phyloP scores from a whole-genome alignment of 1,140 invertebrate species.

The Ostrea denselamellosa region DNA sequence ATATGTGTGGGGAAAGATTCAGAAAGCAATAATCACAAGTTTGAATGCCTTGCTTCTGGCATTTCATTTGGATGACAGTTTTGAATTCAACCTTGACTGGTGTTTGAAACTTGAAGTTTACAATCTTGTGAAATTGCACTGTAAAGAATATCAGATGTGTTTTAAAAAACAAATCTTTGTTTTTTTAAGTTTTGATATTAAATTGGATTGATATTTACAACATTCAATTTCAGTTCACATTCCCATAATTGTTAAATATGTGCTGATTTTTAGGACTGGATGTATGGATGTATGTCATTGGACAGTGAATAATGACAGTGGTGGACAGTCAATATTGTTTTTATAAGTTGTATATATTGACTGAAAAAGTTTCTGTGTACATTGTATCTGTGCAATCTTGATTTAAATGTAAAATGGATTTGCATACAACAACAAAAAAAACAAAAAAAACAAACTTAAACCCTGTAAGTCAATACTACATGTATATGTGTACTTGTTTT shows the following conservation, averaged over 20 bases:
- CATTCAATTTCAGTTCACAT: not conserved
- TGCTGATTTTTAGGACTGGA: not conserved
- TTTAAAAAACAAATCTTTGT: not conserved
- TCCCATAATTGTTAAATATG: not conserved
- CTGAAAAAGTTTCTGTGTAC: no score
- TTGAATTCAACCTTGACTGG: slow-evolving; percentile 12
- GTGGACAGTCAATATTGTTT: no score
- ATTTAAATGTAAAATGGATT: no score
- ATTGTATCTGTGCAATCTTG: no score
- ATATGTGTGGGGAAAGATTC: not conserved
- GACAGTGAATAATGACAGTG: no score
- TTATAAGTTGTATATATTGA: no score
- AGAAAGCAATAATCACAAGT: not conserved
- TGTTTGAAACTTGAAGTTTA: slow-evolving; percentile 7
- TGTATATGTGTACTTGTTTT: no score
- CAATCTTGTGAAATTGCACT: not conserved
- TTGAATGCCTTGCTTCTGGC: not conserved
- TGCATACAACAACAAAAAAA: no score
- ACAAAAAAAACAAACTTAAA: no score
- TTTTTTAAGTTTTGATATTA: not conserved
- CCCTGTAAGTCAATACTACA: no score
- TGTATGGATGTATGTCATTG: no score
- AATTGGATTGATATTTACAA: not conserved
- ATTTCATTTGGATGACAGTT: not conserved
- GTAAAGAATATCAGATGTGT: not conserved